A percentile compares a stretch with the other conserved stretches of the same genome.
Conservation (phyloP, 2,113 vertebrate genomes). For the Fregata magnificens region DNA sequence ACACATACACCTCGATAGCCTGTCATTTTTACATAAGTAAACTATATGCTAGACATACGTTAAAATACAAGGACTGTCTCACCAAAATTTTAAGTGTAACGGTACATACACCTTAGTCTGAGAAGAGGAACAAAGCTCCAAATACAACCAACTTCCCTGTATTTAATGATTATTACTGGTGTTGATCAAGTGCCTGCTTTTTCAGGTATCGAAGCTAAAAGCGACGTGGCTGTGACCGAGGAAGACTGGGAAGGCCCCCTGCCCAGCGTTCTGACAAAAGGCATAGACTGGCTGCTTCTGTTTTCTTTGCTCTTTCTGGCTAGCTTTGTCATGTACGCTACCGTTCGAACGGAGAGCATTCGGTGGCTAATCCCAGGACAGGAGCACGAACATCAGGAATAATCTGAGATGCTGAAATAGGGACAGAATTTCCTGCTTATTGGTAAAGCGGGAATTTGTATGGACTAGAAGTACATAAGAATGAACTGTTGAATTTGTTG, state of each 20-base stretch:
- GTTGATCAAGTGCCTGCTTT: neutral
- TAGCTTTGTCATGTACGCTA: constrained; percentile 86
- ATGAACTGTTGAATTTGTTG: neutral
- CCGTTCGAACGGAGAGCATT: constrained; percentile 90
- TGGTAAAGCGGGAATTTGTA: neutral
- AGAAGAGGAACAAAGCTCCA: neutral
- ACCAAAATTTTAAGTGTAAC: neutral
- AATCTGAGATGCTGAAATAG: neutral
- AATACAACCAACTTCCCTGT: neutral
- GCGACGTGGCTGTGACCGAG: constrained; percentile 77
- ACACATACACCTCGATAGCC: neutral
- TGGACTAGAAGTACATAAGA: neutral
- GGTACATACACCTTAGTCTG: neutral
- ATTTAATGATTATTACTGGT: neutral
- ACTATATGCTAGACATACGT: fast-evolving
- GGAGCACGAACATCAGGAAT: constrained; percentile 94
- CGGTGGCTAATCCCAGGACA: constrained; percentile 94
- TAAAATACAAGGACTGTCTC: neutral
- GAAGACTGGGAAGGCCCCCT: constrained; percentile 86
- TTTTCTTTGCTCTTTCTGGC: constrained; percentile 93
- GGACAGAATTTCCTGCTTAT: neutral
- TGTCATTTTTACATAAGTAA: neutral
- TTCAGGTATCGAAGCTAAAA: constrained; percentile 87
- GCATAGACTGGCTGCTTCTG: constrained; percentile 94
- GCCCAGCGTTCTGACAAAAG: constrained; percentile 79